Base-by-base conservation (phyloP, 2,797 vertebrate species). In the Microctenopoma steveboyesi region DNA sequence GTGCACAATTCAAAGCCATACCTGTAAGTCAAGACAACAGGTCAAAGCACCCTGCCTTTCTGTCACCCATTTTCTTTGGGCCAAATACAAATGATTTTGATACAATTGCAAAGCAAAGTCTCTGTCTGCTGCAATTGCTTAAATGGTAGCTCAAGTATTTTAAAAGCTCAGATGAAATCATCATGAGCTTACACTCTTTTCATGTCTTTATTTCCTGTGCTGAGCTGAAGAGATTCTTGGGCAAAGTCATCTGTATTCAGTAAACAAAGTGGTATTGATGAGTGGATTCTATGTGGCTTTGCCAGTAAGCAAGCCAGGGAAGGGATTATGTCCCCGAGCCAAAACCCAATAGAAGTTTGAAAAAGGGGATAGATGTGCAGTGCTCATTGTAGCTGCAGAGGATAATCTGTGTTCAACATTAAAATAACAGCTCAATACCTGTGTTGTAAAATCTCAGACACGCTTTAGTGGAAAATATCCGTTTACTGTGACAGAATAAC, bases 321-420 rank as follows among this genome's bases (percentile, higher is more conserved):
- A 75, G 69, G 91, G 92, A 92, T 94, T 92, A 92, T 70, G 82
- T 84, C 61, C 76, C 85, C 78, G 58, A 92, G 90, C 91, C 90
- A 86, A 85, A 92, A 86, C 80, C 85, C 82, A 78, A 90, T 88
- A 82, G 65, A 86, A 89, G 76, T 88, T 89, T 86, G 77, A 89
- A 86, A 87, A 78, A 79, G 69, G 64, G 85, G 82, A 85, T 86
- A 61, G 82, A 82, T 83, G 85, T 66, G 79, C 68, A 39, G 73
- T 43, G 81, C 76, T 80, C 79, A 86, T 86, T 91, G 90, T 87
- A 55, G 77, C 73, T 68, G 58, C 28, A 37, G 81, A 83, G 88
- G 89, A 91, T 92, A 88, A 92, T 86, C 88, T 70, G 72, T 74
- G 78, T 85, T 81, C 73, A 75, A 79, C 78, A 70, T 68, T 83